Evolutionary conservation across 2,888 invertebrate genomes (phyloP).

Genomic region (Cryptus viduatorius): DNA sequence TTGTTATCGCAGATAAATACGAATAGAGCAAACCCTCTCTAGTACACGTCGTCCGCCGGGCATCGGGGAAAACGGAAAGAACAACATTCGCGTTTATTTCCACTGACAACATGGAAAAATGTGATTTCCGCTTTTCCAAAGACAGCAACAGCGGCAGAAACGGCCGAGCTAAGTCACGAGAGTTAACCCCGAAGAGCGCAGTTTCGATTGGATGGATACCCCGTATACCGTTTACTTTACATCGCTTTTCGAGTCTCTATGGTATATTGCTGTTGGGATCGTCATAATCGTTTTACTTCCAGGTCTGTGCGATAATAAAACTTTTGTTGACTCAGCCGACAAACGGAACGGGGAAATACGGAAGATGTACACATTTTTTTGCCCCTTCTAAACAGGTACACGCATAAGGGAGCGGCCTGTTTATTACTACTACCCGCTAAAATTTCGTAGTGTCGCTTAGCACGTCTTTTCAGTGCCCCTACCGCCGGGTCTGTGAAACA

Average conservation of each 20-base stretch:
- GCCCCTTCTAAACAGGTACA: slow-evolving; percentile 20
- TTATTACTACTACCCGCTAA: slow-evolving; percentile 33
- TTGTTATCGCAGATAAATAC: slow-evolving; percentile 60
- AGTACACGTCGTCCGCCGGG: slow-evolving; percentile 23
- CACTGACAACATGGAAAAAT: slow-evolving; percentile 30
- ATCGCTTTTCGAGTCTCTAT: background rate
- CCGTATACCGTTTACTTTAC: background rate
- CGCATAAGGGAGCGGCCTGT: background rate
- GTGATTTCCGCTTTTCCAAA: slow-evolving; percentile 45
- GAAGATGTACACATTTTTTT: slow-evolving; percentile 17
- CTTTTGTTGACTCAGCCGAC: slow-evolving; percentile 11
- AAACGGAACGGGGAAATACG: slow-evolving; percentile 22
- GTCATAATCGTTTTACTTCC: slow-evolving; percentile 42
- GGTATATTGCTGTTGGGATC: slow-evolving; percentile 14
- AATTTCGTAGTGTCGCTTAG: slow-evolving; percentile 38
- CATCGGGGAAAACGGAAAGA: slow-evolving; percentile 29
- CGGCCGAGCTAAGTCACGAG: background rate
- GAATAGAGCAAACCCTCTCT: background rate
- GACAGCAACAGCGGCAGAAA: background rate
- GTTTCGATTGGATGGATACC: background rate
- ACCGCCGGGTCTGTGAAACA: slow-evolving; percentile 16
- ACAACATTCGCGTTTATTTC: slow-evolving; percentile 51
- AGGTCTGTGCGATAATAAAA: slow-evolving; percentile 22
- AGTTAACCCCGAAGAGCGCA: background rate
- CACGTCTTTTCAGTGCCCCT: background rate